Percentiles rank a stretch among this genome's conserved stretches.
Evolutionary conservation across 35 echinoderm and acorn worm genomes (phyloP).

Genomic region (Heliocidaris erythrogramma): DNA sequence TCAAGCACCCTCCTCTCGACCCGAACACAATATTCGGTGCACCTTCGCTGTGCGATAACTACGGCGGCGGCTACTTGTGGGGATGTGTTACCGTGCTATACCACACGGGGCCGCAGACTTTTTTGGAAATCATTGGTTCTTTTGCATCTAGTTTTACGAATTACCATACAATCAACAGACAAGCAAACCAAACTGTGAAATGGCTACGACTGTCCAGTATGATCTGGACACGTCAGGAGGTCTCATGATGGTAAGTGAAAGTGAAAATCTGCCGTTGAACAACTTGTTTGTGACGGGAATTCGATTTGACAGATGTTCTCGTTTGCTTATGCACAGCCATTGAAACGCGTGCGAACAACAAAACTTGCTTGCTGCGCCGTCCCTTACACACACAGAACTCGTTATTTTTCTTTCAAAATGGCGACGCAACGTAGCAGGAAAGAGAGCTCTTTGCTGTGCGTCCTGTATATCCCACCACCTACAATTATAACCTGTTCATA

Average conservation of each 20-base stretch:
- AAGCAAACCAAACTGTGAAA: background rate
- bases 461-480: background rate
- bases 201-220: slow-evolving; percentile 84
- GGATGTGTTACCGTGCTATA: slow-evolving; percentile 27
- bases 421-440: slow-evolving; percentile 20
- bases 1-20: slow-evolving; percentile 2
- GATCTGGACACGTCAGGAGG: slow-evolving; percentile 98
- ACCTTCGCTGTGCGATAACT: slow-evolving; percentile 6
- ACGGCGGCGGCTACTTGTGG: slow-evolving; percentile 18
- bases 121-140: slow-evolving; percentile 4
- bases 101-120: background rate
- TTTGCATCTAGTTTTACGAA: background rate
- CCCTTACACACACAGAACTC: background rate
- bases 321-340: background rate
- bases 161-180: background rate
- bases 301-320: slow-evolving; percentile 31
- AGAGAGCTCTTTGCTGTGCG: background rate
- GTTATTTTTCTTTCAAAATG: slow-evolving; percentile 39
- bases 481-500: background rate
- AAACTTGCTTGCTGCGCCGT: background rate
- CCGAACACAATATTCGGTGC: background rate
- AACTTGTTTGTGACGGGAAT: slow-evolving; percentile 22
- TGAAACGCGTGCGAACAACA: slow-evolving; percentile 43
- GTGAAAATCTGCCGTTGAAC: background rate
- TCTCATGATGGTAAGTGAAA: slow-evolving; percentile 88